These are phyloP conservation scores for Xylota segnis DNA, from an alignment of 2,888 invertebrate genomes.

Conservation along the genomic window DNA sequence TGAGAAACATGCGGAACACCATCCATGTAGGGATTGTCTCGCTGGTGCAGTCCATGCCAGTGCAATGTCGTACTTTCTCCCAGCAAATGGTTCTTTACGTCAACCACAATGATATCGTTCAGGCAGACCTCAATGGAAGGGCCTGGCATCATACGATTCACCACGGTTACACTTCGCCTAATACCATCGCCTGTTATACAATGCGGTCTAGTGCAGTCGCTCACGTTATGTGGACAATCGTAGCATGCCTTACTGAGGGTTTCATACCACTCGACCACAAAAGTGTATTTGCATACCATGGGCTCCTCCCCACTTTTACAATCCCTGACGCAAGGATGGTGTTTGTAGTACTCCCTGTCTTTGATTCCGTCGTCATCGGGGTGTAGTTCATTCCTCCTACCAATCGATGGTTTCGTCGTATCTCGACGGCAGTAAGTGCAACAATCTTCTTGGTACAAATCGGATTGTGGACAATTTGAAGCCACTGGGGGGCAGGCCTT, in stretches of 20 bases:
- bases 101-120: slow-evolving; percentile 93
- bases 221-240: slow-evolving; percentile 90
- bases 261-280: slow-evolving; percentile 90
- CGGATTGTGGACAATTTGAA: slow-evolving; percentile 80
- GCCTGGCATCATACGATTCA: slow-evolving; percentile 95
- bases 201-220: slow-evolving; percentile 91
- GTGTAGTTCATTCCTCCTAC: slow-evolving; percentile 17
- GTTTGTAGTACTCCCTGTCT: slow-evolving; percentile 81
- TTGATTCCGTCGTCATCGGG: slow-evolving; percentile 78
- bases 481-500: slow-evolving; percentile 81
- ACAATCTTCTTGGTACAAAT: slow-evolving; percentile 81
- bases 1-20: slow-evolving; percentile 94
- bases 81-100: slow-evolving; percentile 91
- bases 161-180: slow-evolving; percentile 89
- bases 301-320: slow-evolving; percentile 86
- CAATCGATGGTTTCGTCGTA: not conserved
- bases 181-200: slow-evolving; percentile 94
- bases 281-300: slow-evolving; percentile 88
- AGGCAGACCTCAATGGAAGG: slow-evolving; percentile 94
- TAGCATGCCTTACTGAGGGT: slow-evolving; percentile 95
- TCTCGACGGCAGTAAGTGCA: slow-evolving; percentile 81
- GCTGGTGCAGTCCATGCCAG: slow-evolving; percentile 96
- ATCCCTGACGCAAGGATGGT: slow-evolving; percentile 87
- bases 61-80: slow-evolving; percentile 94
- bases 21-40: slow-evolving; percentile 93